Base-by-base conservation (phyloP, 2,797 vertebrate genomes). In the Poeciliopsis turneri region DNA sequence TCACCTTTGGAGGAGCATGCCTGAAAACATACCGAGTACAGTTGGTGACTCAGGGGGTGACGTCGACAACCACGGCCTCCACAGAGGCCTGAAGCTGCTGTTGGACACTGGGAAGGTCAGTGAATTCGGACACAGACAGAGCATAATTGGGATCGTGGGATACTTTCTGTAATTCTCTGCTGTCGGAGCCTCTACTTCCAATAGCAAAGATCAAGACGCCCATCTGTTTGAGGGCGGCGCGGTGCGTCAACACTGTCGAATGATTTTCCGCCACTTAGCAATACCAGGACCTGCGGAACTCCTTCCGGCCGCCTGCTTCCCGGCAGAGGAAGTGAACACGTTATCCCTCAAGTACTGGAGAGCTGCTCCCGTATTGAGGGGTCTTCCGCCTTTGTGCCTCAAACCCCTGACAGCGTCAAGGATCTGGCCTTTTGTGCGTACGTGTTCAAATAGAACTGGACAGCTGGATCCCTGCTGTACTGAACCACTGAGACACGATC, bases 401-500 rank as follows among this genome's bases (percentile, higher is more conserved):
- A 30, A 30, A 30, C 30, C 30, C 30, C 30, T 30, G 30, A 30
- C 30, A 30, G 30, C 30, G 30, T 30, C 30, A 30, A 30, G 30
- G 30, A 30, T 2, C 30, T 30, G 30, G 30, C 30, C 30, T 20
- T 74, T 90, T 71, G 81, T 84, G 8, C 74, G 46, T 87, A 85
- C n/a, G 91, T 51, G 39, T 79, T 80, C 12, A 80, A 94, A 84
- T 89, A 78, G 83, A 92, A 85, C 11, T 90, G 64, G 66, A 85
- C 84, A 30, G 30, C 30, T 30, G 30, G 30, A 45, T 79, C 74
- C 84, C 76, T 86, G 86, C 90, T 87, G 85, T 82, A 93, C 46
- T 91, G 88, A 28, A 93, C 89, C 61, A 93, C 81, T 12, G 91
- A 86, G 64, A 92, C 86, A 51, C 79, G 86, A 71, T 96, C 96